These are phyloP conservation scores for Neodiprion fabricii DNA, from an alignment of 1,140 invertebrate species.

Conservation along the genomic window DNA sequence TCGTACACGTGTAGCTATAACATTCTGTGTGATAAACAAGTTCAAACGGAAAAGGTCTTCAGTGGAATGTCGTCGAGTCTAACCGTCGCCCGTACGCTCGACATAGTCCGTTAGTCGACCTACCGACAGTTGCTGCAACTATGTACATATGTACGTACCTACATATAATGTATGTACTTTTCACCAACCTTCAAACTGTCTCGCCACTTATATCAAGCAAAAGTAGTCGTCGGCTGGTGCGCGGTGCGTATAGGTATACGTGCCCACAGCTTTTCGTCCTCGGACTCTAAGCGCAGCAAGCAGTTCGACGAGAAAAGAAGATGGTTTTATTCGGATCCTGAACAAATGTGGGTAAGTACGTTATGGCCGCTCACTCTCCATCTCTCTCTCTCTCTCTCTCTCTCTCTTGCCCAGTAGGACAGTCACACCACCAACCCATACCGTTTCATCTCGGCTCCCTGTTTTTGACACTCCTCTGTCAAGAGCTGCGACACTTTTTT, in stretches of 20 bases:
- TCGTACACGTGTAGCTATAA: not conserved
- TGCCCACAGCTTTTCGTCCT: not conserved
- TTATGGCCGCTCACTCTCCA: constrained; percentile 32
- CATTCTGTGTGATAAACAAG: not conserved
- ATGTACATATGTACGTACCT: no score
- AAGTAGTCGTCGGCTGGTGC: no score
- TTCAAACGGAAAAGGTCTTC: not conserved
- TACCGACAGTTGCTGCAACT: no score
- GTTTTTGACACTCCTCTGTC: constrained; percentile 21
- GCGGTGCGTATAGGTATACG: not conserved
- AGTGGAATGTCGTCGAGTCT: not conserved
- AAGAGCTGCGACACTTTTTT: not conserved
- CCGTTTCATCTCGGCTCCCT: constrained; percentile 4
- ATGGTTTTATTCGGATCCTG: no score
- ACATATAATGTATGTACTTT: not conserved
- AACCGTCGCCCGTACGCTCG: not conserved
- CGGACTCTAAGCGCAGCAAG: no score
- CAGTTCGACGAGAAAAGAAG: no score
- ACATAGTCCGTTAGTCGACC: not conserved
- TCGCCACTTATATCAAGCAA: not conserved
- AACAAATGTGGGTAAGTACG: no score
- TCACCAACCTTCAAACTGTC: not conserved
- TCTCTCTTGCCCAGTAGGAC: not conserved
- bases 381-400: constrained; percentile 24
- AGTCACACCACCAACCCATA: no score